phyloP scores from a whole-genome alignment of 2,888 invertebrate species.

The Pammene aurita region DNA sequence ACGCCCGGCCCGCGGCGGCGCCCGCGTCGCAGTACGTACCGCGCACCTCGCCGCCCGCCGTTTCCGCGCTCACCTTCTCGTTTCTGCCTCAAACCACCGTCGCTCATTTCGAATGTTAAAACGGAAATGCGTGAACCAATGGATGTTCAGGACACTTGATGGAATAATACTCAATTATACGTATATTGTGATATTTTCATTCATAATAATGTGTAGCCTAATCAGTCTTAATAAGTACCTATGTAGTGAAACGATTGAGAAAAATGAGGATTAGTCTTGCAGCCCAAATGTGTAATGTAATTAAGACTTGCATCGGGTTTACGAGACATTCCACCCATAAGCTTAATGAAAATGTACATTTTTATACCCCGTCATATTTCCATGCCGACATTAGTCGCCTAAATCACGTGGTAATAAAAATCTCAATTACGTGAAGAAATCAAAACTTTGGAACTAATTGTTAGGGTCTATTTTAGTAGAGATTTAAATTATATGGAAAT shows the following conservation, averaged over 20 bases:
- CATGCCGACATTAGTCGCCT: too few relatives aligned
- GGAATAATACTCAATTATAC: constrained; percentile 48
- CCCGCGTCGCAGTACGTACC: constrained; percentile 66
- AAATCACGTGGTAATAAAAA: neutral
- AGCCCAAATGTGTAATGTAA: neutral
- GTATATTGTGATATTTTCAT: constrained; percentile 47
- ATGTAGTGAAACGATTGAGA: neutral
- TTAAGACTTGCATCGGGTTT: neutral
- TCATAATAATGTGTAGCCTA: constrained; percentile 38
- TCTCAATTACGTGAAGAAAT: neutral
- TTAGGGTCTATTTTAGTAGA: neutral
- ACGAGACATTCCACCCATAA: constrained; percentile 19
- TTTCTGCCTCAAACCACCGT: constrained; percentile 59
- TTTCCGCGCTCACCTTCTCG: constrained; percentile 57
- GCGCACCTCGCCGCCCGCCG: constrained; percentile 57
- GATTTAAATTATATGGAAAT: constrained; percentile 2
- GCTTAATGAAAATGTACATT: neutral
- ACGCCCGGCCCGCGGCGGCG: constrained; percentile 45
- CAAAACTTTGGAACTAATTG: neutral
- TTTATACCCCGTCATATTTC: too few relatives aligned
- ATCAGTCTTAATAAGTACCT: constrained; percentile 2
- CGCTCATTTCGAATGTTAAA: constrained; percentile 58
- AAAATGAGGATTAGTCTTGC: neutral
- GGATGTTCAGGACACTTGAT: constrained; percentile 19
- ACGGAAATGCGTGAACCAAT: constrained; percentile 21